Percentiles rank a stretch among this genome's conserved stretches.
phyloP scores from a whole-genome alignment of 2,888 invertebrate genomes.

The Rhamphomyia laevipes region DNA sequence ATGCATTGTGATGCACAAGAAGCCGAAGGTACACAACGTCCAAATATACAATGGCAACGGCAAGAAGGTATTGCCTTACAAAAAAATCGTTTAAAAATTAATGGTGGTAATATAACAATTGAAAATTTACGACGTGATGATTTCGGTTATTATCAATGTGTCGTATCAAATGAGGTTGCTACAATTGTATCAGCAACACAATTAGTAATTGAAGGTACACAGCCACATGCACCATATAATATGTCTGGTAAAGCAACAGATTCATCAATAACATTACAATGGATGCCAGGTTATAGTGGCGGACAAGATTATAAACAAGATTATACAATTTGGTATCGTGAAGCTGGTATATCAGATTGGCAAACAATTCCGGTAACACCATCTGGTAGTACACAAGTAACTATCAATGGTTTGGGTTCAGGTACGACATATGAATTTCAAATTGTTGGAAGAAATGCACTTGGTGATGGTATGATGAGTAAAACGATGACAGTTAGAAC shows the following conservation, averaged over 20 bases:
- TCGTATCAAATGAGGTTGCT: constrained; percentile 89
- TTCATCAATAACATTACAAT: constrained; percentile 79
- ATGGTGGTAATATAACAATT: constrained; percentile 85
- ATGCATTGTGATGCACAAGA: constrained; percentile 92
- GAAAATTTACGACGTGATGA: constrained; percentile 76
- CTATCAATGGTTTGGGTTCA: constrained; percentile 80
- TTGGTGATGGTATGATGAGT: constrained; percentile 94
- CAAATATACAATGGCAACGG: constrained; percentile 82
- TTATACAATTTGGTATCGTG: constrained; percentile 90
- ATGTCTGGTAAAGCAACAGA: constrained; percentile 80
- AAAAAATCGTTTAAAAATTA: constrained; percentile 62
- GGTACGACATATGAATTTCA: constrained; percentile 92
- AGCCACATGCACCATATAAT: constrained; percentile 95
- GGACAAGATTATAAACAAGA: constrained; percentile 91
- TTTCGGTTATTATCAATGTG: constrained; percentile 92
- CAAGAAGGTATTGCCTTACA: constrained; percentile 58
- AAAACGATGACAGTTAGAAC: constrained; percentile 83
- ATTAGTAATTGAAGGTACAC: constrained; percentile 84
- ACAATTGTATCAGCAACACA: constrained; percentile 86
- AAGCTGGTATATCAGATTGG: constrained; percentile 82
- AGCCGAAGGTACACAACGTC: constrained; percentile 84
- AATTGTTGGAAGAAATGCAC: constrained; percentile 86
- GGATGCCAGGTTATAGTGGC: constrained; percentile 93
- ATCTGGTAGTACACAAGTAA: constrained; percentile 76
- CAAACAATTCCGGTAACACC: constrained; percentile 88